Evolutionary conservation across 2,797 vertebrate genomes (phyloP).

Genomic region (Rhinichthys osculus): DNA sequence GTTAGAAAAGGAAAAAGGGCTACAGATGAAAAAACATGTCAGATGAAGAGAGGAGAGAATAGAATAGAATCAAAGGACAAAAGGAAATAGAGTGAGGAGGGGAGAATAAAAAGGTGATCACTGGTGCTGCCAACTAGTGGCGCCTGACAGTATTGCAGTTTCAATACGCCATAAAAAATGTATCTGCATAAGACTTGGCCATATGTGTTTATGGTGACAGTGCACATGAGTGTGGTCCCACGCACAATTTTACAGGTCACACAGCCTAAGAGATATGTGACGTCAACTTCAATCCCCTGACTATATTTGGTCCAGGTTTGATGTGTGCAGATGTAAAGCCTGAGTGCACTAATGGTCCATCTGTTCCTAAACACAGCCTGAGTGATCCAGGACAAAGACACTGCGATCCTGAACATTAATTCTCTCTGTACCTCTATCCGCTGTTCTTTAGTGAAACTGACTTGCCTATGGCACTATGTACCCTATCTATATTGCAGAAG

Average conservation of each 20-base stretch:
- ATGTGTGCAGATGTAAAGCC: constrained; percentile 40
- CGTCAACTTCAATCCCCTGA: constrained; percentile 13
- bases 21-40: background rate
- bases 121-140: constrained; percentile 53
- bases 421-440: constrained; percentile 11
- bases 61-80: background rate
- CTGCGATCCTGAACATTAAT: background rate
- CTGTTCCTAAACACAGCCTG: constrained; percentile 30
- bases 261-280: background rate
- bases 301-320: constrained; percentile 40
- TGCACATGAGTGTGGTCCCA: background rate
- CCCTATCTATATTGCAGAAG: background rate
- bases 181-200: background rate
- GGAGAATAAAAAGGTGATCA: background rate
- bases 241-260: background rate
- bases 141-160: background rate
- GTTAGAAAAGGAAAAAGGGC: background rate
- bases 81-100: background rate
- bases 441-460: background rate
- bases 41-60: background rate
- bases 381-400: constrained; percentile 31
- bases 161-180: background rate
- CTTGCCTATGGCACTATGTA: constrained; percentile 7
- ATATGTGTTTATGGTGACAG: background rate
- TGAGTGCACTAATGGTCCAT: constrained; percentile 50